Evolutionary conservation across 2,888 invertebrate genomes (phyloP), one percentile per base, ranked within the genome.

Genomic region (Agelastica alni): DNA sequence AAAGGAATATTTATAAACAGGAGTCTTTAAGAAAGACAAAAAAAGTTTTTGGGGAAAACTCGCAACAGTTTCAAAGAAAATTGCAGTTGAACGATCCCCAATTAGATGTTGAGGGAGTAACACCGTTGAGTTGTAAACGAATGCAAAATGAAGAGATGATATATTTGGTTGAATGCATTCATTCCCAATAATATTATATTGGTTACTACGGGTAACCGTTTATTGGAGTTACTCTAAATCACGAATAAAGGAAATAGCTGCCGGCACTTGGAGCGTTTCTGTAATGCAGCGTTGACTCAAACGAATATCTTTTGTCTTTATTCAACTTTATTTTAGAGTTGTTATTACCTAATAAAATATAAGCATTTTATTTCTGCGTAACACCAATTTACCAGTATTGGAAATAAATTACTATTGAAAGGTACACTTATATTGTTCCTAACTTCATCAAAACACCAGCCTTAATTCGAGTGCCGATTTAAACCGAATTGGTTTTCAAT

Each of bases 141-240:
- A 67, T 67, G 63, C 67, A 68, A 67, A 67, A 67, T 65, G 69
- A 67, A 69, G 68, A 67, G 66, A 64, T n/a, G n/a, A 60, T 65
- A 66, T 55, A 63, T 67, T 62, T 67, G 63, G 66, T 66, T 64
- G 63, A 62, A 61, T 53, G 66, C 63, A 62, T 66, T 61, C 64
- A 59, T 52, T 64, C 62, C 67, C 67, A 68, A 68, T 69, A 68
- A 69, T 64, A 56, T 63, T 56, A 64, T 68, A 67, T 67, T 65
- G 69, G 69, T 69, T 68, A 64, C 66, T 56, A 62, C 22, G 63
- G 64, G 64, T 64, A 62, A 66, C 68, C 62, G 47, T 62, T 64
- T 64, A 66, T 66, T 62, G 64, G 61, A 62, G 64, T 60, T 63
- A 34, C 54, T 57, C 49, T 31, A 56, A 59, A 55, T 59, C 55